Conservation (phyloP, 2,113 vertebrate genomes). For the Rhodinocichla rosea region DNA sequence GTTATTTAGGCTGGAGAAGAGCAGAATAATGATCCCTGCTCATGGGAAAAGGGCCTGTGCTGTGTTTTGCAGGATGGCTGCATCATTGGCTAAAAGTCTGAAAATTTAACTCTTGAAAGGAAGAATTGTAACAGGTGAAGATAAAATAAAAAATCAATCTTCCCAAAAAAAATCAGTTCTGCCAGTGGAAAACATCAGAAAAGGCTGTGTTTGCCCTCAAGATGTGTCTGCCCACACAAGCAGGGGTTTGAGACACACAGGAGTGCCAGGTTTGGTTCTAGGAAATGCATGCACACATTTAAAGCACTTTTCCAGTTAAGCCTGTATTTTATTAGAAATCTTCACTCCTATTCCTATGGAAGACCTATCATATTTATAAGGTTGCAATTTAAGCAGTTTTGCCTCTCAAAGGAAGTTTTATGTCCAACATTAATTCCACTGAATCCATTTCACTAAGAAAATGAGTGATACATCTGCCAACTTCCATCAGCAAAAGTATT, state of each 20-base stretch:
- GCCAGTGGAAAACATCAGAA: rapidly evolving
- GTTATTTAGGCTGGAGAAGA: neutral
- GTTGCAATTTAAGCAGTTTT: conserved; percentile 51
- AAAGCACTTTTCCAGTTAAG: neutral
- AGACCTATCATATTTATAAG: conserved; percentile 5
- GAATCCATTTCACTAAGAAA: conserved; percentile 50
- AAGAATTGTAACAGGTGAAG: neutral
- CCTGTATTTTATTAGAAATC: neutral
- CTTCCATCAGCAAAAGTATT: conserved; percentile 53
- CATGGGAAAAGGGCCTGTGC: neutral
- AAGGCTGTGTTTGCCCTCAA: neutral
- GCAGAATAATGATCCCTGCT: neutral
- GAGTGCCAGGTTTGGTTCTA: neutral
- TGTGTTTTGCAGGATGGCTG: neutral
- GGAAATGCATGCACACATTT: neutral
- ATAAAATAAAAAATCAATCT: neutral
- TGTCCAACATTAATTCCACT: conserved; percentile 45
- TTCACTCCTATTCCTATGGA: neutral
- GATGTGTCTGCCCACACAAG: rapidly evolving
- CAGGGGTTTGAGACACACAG: neutral
- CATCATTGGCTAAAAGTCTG: neutral
- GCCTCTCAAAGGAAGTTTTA: conserved; percentile 53
- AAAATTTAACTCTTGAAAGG: neutral
- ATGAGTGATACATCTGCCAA: conserved; percentile 59
- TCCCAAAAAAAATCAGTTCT: neutral